Conservation (phyloP, 2,797 vertebrate species). For the Pterois miles region DNA sequence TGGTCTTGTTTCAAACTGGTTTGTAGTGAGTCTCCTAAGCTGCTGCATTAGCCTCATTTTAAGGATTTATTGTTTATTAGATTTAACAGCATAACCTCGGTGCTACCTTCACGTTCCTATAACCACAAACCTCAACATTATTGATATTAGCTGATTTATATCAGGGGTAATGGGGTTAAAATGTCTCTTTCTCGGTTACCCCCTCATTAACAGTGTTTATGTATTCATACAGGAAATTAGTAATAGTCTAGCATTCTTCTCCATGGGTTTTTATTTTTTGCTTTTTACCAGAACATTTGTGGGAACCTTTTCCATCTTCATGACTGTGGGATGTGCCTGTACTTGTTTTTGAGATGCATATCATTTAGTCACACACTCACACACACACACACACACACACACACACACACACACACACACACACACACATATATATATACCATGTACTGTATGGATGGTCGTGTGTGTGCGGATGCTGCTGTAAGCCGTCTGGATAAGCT, state of each 20-base stretch:
- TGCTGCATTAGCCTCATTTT: neutral
- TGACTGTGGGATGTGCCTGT: neutral
- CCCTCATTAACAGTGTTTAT: neutral
- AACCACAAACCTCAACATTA: neutral
- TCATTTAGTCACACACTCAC: conserved; percentile 6
- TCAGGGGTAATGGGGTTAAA: neutral
- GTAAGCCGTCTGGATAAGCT: conserved; percentile 14
- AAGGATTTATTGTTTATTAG: neutral
- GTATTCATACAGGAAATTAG: neutral
- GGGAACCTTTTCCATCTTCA: neutral
- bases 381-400: conserved; percentile 7
- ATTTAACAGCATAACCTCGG: neutral
- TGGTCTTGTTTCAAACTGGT: neutral
- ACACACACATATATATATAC: neutral
- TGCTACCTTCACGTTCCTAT: neutral
- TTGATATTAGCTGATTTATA: neutral
- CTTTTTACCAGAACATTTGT: neutral
- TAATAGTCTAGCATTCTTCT: neutral
- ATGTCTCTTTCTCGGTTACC: neutral
- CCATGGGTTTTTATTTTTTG: neutral
- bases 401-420: conserved; percentile 12
- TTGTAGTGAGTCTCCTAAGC: neutral
- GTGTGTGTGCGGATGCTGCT: conserved; percentile 11
- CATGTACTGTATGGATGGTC: neutral
- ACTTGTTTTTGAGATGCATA: conserved; percentile 30